Evolutionary conservation across 2,797 vertebrate species (phyloP).

Genomic region (Anguilla marmorata): DNA sequence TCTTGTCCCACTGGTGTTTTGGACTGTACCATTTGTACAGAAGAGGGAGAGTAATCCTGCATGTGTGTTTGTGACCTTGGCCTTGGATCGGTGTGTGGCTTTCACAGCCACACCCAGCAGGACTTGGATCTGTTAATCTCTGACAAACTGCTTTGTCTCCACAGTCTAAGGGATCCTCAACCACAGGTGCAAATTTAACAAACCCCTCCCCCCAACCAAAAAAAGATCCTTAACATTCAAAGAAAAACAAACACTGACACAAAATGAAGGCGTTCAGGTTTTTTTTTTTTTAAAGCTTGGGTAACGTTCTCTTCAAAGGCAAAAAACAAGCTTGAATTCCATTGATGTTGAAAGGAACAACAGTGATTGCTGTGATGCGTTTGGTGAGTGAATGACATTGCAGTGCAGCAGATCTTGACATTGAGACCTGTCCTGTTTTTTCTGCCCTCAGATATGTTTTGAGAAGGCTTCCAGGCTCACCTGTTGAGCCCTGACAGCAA

Average conservation of each 20-base stretch:
- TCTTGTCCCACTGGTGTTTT: neutral
- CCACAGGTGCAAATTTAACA: conserved; percentile 66
- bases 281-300: conserved; percentile 42
- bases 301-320: conserved; percentile 41
- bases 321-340: conserved; percentile 61
- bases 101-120: neutral
- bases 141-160: neutral
- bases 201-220: conserved; percentile 8
- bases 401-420: conserved; percentile 69
- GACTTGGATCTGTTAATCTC: neutral
- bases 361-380: conserved; percentile 68
- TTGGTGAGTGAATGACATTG: conserved; percentile 71
- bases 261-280: conserved; percentile 49
- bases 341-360: conserved; percentile 56
- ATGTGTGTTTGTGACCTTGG: conserved; percentile 18
- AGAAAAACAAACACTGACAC: conserved; percentile 65
- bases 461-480: conserved; percentile 71
- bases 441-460: conserved; percentile 67
- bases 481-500: conserved; percentile 79
- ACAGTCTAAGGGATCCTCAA: conserved; percentile 49
- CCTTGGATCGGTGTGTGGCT: neutral
- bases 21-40: neutral
- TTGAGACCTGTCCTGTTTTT: conserved; percentile 65
- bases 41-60: neutral
- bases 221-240: conserved; percentile 56